Percentiles rank a stretch among this genome's conserved stretches.
These are phyloP conservation scores for Drosophila nebulosa DNA, from an alignment of 1,140 invertebrate species.

Conservation along the genomic window DNA sequence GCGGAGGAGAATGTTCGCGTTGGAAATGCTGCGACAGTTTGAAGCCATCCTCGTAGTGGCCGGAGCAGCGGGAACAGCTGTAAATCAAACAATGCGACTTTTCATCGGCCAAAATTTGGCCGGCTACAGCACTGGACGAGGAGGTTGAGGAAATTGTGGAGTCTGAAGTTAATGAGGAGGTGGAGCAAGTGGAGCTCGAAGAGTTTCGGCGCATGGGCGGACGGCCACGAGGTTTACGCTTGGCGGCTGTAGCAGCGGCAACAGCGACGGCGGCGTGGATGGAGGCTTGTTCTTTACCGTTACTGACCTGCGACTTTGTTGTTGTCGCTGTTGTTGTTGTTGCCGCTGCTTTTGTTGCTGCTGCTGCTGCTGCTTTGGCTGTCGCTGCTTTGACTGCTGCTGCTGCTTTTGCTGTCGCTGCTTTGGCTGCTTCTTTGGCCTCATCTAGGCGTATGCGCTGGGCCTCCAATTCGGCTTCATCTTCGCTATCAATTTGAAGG, in stretches of 20 bases:
- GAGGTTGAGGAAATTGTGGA: conserved; percentile 6
- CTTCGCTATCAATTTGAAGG: conserved; percentile 73
- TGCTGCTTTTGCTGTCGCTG: conserved; percentile 27
- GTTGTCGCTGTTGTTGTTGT: not conserved
- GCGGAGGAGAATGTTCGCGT: conserved; percentile 26
- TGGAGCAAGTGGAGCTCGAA: conserved; percentile 41
- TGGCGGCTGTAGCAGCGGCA: not conserved
- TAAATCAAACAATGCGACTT: conserved; percentile 56
- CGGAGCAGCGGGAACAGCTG: conserved; percentile 56
- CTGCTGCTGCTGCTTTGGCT: conserved; percentile 12
- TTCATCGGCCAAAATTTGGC: conserved; percentile 56
- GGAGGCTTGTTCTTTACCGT: conserved; percentile 46
- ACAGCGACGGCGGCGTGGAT: conserved; percentile 1
- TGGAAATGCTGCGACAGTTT: conserved; percentile 57
- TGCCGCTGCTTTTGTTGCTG: not conserved
- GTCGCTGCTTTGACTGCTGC: conserved; percentile 2
- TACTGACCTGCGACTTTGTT: conserved; percentile 69
- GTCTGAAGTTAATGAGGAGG: conserved; percentile 8
- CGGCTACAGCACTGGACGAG: conserved; percentile 16
- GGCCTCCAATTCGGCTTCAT: conserved; percentile 73
- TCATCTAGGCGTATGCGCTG: conserved; percentile 70
- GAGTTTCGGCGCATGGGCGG: conserved; percentile 43
- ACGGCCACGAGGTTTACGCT: conserved; percentile 50
- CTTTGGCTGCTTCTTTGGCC: conserved; percentile 47
- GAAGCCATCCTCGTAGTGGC: conserved; percentile 50